phyloP scores from a whole-genome alignment of 2,113 vertebrate species.

The Oryzias celebensis region DNA sequence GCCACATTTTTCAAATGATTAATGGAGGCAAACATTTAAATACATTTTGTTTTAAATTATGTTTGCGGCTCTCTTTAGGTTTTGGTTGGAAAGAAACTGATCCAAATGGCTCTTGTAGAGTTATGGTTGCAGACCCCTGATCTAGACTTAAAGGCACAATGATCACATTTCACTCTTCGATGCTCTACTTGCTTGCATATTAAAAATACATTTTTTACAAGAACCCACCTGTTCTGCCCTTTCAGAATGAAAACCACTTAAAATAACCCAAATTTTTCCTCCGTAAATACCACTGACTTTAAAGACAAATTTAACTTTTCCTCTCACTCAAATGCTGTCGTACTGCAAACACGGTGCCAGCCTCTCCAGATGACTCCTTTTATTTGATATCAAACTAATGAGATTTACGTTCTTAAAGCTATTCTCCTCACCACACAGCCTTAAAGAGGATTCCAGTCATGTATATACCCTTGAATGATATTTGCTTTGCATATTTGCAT shows the following conservation, averaged over 20 bases:
- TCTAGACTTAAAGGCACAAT: not conserved
- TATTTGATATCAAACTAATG: slow-evolving; percentile 79
- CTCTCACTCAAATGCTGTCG: slow-evolving; percentile 51
- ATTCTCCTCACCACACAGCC: slow-evolving; percentile 52
- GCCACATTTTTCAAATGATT: too few species aligned
- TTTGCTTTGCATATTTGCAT: slow-evolving; percentile 77
- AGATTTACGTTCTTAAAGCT: slow-evolving; percentile 74
- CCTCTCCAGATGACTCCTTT: slow-evolving; percentile 73
- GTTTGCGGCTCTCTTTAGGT: too few species aligned
- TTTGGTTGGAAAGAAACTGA: too few species aligned
- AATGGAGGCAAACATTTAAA: too few species aligned
- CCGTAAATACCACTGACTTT: slow-evolving; percentile 66
- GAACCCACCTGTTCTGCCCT: slow-evolving; percentile 25
- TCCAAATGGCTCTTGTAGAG: too few species aligned
- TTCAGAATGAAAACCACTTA: slow-evolving; percentile 38
- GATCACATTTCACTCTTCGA: slow-evolving; percentile 3
- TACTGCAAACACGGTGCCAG: slow-evolving; percentile 49
- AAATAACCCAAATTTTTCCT: slow-evolving; percentile 58
- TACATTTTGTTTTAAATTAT: too few species aligned
- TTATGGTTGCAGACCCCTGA: too few species aligned
- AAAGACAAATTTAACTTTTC: slow-evolving; percentile 64
- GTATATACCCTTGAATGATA: slow-evolving; percentile 69
- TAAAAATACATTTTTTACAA: slow-evolving; percentile 14
- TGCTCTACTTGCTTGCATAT: slow-evolving; percentile 1
- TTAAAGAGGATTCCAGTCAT: slow-evolving; percentile 70